Base-by-base conservation (phyloP, 2,888 invertebrate genomes). In the Blastobasis lacticolella region DNA sequence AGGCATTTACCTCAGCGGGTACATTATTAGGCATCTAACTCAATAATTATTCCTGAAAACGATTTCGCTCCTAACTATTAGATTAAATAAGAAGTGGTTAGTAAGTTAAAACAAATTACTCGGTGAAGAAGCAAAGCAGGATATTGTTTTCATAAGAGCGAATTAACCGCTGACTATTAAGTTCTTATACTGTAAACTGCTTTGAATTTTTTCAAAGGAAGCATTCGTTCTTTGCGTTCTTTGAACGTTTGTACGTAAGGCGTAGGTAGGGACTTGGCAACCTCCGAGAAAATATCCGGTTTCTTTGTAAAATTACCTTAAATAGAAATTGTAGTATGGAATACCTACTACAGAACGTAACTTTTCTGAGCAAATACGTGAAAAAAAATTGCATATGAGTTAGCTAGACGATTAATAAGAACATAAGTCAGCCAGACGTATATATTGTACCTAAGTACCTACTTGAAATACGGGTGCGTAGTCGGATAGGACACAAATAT, bases 141-240 rank as follows among this genome's bases (percentile, higher is more conserved):
- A 64, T 67, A 57, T 70, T 66, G 58, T 69, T 69, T 66, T 57
- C 58, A 67, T 73, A 74, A 78, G 71, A 77, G 70, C 64, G 71
- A 81, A 81, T 82, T 81, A 79, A 77, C 74, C 72, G 69, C 71
- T 66, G 58, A 1, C 23, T 23, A 23, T 23, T 23, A 23, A 72
- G 75, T 71, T 73, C 73, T 72, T 71, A 75, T 78, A 74, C 69
- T 73, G 64, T 69, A 69, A 76, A 71, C 73, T 77, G 73, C 81
- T 84, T 83, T 79, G 78, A 78, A 70, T 67, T 61, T 64, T 66
- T 73, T 76, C 66, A 68, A 70, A 75, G 72, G 75, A 72, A 73
- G 70, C 70, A 23, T 23, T 23, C 1, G 23, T 23, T 23, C 23
- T 23, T 23, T 57, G 64, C 73, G 67, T 75, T 75, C 73, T 67